phyloP scores from a whole-genome alignment of 1,140 invertebrate genomes.

The Marisa cornuarietis region DNA sequence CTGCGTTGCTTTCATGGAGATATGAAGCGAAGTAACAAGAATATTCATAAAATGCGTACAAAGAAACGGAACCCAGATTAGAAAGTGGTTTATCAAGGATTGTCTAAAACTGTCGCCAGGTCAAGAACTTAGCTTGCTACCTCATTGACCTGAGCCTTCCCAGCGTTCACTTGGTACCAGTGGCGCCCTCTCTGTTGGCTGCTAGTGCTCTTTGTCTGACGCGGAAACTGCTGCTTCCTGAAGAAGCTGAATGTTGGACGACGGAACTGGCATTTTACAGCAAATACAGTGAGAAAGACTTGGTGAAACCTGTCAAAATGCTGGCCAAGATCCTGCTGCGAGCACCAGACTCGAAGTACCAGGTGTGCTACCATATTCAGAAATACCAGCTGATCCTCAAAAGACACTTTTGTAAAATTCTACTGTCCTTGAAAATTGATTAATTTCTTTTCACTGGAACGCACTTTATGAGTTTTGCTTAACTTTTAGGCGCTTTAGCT shows the following conservation, averaged over 20 bases:
- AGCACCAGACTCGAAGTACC: conserved; percentile 36
- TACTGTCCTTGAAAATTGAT: not conserved
- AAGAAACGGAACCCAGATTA: too few relatives aligned
- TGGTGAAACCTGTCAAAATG: conserved; percentile 28
- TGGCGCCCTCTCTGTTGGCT: conserved; percentile 42
- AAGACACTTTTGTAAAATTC: not conserved
- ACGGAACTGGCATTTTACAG: conserved; percentile 39
- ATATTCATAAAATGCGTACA: too few relatives aligned
- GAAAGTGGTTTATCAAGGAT: too few relatives aligned
- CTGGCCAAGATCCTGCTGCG: conserved; percentile 31
- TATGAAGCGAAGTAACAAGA: too few relatives aligned
- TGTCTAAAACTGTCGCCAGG: conserved; percentile 20
- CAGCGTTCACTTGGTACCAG: conserved; percentile 29
- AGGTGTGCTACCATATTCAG: conserved; percentile 19
- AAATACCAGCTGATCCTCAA: not conserved
- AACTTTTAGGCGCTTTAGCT: not conserved
- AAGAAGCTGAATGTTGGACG: conserved; percentile 35
- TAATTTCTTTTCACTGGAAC: not conserved
- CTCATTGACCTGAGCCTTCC: conserved; percentile 47
- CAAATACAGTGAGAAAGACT: conserved; percentile 42
- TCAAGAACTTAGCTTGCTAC: conserved; percentile 41
- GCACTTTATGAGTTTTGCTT: not conserved
- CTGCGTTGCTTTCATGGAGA: too few relatives aligned
- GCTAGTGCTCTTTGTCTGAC: conserved; percentile 43
- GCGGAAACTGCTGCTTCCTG: conserved; percentile 30